Conservation (phyloP, 1,140 invertebrate genomes). For the Olivierus martensii region DNA sequence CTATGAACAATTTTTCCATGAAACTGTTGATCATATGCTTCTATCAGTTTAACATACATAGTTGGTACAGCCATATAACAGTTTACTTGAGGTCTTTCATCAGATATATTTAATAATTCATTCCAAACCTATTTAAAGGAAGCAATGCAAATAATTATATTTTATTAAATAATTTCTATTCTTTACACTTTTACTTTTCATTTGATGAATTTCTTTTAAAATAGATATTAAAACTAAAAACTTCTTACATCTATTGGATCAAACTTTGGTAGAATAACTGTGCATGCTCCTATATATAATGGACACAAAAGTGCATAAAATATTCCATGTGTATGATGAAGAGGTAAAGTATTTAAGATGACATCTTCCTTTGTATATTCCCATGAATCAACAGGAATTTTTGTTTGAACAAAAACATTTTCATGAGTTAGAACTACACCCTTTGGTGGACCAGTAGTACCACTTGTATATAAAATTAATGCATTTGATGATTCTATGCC, state of each 20-base stretch:
- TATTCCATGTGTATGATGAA: constrained; percentile 79
- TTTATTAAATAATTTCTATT: no score
- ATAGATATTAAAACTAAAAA: no score
- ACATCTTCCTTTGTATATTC: constrained; percentile 49
- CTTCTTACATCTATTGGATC: constrained; percentile 24
- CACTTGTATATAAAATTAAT: constrained; percentile 24
- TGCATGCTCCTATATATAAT: constrained; percentile 46
- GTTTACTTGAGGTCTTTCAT: constrained; percentile 45
- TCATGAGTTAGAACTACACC: constrained; percentile 28
- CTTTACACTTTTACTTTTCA: no score
- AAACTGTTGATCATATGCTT: constrained; percentile 48
- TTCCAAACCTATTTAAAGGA: constrained; percentile 47
- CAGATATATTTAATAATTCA: constrained; percentile 44
- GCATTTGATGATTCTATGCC: not conserved
- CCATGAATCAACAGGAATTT: constrained; percentile 54
- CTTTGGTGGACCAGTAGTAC: constrained; percentile 25
- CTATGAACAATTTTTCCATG: not conserved
- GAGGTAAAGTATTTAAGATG: constrained; percentile 63
- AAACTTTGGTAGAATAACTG: constrained; percentile 58
- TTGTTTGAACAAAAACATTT: constrained; percentile 45
- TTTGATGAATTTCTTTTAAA: no score
- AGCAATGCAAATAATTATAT: no score
- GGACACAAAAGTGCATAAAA: constrained; percentile 67
- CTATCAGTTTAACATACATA: constrained; percentile 66
- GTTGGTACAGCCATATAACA: constrained; percentile 83